Evolutionary conservation across 2,797 vertebrate genomes (phyloP), one percentile per base, ranked within the genome.

Genomic region (Aselliscus stoliczkanus): DNA sequence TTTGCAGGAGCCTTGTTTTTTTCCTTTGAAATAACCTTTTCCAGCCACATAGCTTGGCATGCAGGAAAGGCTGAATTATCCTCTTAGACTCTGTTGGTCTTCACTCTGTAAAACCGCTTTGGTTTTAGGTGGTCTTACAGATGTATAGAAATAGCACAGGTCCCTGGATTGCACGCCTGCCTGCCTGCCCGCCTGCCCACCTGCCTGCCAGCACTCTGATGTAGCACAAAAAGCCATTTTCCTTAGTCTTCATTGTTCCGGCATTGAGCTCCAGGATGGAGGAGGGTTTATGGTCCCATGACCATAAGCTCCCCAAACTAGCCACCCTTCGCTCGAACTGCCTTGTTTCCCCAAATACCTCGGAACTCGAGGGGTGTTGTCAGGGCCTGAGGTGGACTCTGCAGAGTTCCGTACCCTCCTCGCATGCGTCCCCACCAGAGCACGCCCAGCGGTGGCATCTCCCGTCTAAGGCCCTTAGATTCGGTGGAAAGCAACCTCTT

Each of bases 181-280:
- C 87, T 75, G 58, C 84, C 87, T 86, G 88, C 79, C 85, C n/a
- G n/a, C n/a, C n/a, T n/a, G 58, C 87, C 87, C 65, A 52, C 72
- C 87, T 75, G 58, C 84, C 87, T 86, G 88, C 79, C 85, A 87
- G 88, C 81, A 60, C 82, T 91, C 88, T 80, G 82, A 89, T 90
- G 62, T 90, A 96, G 88, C 95, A 95, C 94, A 96, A 64, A 90
- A 93, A 88, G n/a, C 77, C 88, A 50, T 76, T 83, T 72, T 79
- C 62, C 64, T 76, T 42, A 52, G 90, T 85, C 64, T 81, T 80
- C 67, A 62, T 81, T 75, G 47, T 96, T 93, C 69, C 77, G 81
- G 67, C 86, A 56, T 81, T 93, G 92, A 91, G 73, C 84, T 97
- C 76, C 73, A 58, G 75, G 64, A 79, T 37, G 31, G 75, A 50